phyloP scores from a whole-genome alignment of 1,140 invertebrate genomes.

The Papilio polytes region DNA sequence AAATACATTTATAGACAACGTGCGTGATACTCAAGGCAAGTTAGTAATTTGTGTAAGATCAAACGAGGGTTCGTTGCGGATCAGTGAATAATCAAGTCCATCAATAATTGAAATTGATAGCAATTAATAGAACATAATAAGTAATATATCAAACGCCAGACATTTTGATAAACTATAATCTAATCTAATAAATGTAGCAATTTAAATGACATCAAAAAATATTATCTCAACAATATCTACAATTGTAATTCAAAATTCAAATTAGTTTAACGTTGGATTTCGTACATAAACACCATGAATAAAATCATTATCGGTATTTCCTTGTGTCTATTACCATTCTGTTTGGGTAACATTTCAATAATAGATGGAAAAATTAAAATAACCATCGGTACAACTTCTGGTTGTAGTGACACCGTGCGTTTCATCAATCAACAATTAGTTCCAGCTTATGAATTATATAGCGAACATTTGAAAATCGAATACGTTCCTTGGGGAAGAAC shows the following conservation, averaged over 20 bases:
- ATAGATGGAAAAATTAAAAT: constrained; percentile 67
- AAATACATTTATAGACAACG: background rate
- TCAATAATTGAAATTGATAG: constrained; percentile 13
- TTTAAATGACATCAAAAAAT: background rate
- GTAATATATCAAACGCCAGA: background rate
- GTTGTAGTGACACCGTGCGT: constrained; percentile 57
- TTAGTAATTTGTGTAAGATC: background rate
- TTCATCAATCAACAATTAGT: constrained; percentile 60
- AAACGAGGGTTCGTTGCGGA: background rate
- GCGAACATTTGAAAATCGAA: constrained; percentile 63
- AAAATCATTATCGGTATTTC: background rate
- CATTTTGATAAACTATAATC: background rate
- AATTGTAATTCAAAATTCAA: background rate
- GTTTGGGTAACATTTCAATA: constrained; percentile 42
- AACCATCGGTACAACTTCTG: constrained; percentile 62
- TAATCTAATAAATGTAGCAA: background rate
- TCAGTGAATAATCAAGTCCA: background rate
- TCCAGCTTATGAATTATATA: constrained; percentile 60
- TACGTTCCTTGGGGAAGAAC: constrained; percentile 77
- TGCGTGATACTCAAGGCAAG: background rate
- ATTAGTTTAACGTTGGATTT: background rate
- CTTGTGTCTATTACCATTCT: background rate
- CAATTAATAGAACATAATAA: constrained; percentile 10
- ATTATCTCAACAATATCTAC: background rate
- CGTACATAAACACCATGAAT: background rate